Conservation (phyloP, 2,888 invertebrate genomes). For the Cryptocephalus primarius region DNA sequence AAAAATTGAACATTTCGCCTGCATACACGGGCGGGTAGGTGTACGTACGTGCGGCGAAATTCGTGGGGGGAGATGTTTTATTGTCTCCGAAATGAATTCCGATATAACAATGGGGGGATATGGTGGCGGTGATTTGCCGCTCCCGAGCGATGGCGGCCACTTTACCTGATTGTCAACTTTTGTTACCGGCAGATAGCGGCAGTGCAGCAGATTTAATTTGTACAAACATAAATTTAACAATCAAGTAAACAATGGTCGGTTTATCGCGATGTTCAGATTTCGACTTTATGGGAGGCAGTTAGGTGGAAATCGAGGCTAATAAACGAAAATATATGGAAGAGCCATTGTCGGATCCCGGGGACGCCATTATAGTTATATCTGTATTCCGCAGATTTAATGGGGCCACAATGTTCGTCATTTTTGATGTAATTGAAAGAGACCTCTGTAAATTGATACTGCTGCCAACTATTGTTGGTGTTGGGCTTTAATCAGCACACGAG, state of each 20-base stretch:
- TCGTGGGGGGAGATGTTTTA: not conserved
- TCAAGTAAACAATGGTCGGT: constrained; percentile 39
- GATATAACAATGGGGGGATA: not conserved
- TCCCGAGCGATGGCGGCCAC: constrained; percentile 13
- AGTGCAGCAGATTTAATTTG: constrained; percentile 37
- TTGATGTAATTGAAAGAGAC: constrained; percentile 28
- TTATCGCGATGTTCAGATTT: constrained; percentile 40
- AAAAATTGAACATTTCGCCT: too few relatives aligned
- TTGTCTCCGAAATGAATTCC: not conserved
- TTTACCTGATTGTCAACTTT: constrained; percentile 35
- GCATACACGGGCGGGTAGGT: too few relatives aligned
- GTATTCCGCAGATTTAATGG: constrained; percentile 30
- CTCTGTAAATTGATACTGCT: constrained; percentile 23
- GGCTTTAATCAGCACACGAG: not conserved
- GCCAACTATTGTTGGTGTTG: constrained; percentile 13
- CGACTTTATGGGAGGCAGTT: constrained; percentile 35
- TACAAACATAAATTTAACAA: constrained; percentile 41
- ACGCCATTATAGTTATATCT: constrained; percentile 29
- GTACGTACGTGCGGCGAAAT: too few relatives aligned
- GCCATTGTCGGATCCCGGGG: constrained; percentile 19
- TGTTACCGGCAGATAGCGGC: constrained; percentile 32
- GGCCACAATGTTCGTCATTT: constrained; percentile 26
- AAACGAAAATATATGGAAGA: constrained; percentile 35
- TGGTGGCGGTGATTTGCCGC: constrained; percentile 17
- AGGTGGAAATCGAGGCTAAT: constrained; percentile 37